A percentile compares a stretch with the other conserved stretches of the same genome.
Evolutionary conservation across 1,140 invertebrate species (phyloP).

Genomic region (Acarapis woodi): DNA sequence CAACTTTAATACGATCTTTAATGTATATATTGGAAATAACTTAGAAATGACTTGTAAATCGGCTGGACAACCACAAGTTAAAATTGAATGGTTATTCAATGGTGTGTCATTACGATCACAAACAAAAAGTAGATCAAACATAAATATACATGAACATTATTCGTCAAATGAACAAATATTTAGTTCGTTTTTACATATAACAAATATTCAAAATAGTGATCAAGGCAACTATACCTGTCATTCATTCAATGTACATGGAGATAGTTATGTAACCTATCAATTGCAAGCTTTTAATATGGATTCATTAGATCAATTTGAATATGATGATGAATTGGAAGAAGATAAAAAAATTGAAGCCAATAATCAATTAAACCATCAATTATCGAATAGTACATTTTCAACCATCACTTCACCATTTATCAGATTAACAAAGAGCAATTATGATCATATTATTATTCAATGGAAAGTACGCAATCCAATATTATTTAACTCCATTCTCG

Average conservation of each 20-base stretch:
- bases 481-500: not conserved
- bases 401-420: not conserved
- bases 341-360: not conserved
- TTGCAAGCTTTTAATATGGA: no score
- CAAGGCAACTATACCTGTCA: slow-evolving; percentile 13
- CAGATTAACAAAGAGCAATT: not conserved
- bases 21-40: slow-evolving; percentile 7
- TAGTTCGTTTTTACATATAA: slow-evolving; percentile 11
- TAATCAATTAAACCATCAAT: no score
- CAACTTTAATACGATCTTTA: slow-evolving; percentile 12
- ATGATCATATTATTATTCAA: not conserved
- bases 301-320: no score
- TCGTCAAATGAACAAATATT: slow-evolving; percentile 1
- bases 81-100: slow-evolving; percentile 12
- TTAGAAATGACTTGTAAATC: slow-evolving; percentile 12
- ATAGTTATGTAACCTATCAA: slow-evolving; percentile 12
- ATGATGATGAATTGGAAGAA: not conserved
- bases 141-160: not conserved
- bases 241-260: slow-evolving; percentile 12
- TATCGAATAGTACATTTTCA: not conserved
- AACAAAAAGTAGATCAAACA: not conserved
- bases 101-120: not conserved
- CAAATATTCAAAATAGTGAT: slow-evolving; percentile 10
- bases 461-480: no score
- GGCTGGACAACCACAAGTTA: slow-evolving; percentile 13